A percentile compares a stretch with the other conserved stretches of the same genome.
Evolutionary conservation across 2,113 vertebrate genomes (phyloP).

Genomic region (Thalassoma bifasciatum): DNA sequence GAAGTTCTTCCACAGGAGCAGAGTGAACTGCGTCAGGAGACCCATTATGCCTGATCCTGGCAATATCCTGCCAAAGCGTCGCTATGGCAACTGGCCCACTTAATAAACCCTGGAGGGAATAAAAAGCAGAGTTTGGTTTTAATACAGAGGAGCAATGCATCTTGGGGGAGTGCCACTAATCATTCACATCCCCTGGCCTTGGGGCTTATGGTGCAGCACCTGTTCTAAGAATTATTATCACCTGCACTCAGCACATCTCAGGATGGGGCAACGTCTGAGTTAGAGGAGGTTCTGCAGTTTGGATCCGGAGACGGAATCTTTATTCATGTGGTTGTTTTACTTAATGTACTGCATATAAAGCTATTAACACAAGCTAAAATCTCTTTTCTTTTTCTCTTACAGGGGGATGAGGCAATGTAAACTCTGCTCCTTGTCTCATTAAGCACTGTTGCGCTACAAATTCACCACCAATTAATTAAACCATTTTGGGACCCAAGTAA

Average conservation of each 20-base stretch:
- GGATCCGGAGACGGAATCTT: slow-evolving; percentile 17
- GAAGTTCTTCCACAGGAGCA: slow-evolving; percentile 88
- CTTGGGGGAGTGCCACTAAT: slow-evolving; percentile 78
- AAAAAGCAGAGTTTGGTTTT: slow-evolving; percentile 81
- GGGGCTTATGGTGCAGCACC: slow-evolving; percentile 68
- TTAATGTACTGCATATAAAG: slow-evolving; percentile 31
- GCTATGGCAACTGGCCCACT: slow-evolving; percentile 81
- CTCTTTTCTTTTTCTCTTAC: slow-evolving; percentile 1
- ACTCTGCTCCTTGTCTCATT: slow-evolving; percentile 12
- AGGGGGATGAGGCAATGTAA: neutral
- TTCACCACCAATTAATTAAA: slow-evolving; percentile 27
- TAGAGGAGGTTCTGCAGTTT: slow-evolving; percentile 20
- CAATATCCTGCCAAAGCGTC: slow-evolving; percentile 77
- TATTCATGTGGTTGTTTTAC: slow-evolving; percentile 34
- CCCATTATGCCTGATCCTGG: slow-evolving; percentile 81
- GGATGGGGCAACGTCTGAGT: slow-evolving; percentile 48
- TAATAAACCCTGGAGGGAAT: slow-evolving; percentile 82
- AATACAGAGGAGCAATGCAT: slow-evolving; percentile 78
- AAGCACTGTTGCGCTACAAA: slow-evolving; percentile 16
- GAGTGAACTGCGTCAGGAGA: slow-evolving; percentile 83
- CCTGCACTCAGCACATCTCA: slow-evolving; percentile 64
- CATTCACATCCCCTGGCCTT: slow-evolving; percentile 72
- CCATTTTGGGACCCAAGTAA: slow-evolving; percentile 4
- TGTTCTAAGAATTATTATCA: slow-evolving; percentile 74
- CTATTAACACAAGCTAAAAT: slow-evolving; percentile 27